A percentile compares a stretch with the other conserved stretches of the same genome.
phyloP scores from a whole-genome alignment of 2,888 invertebrate species.

The Amiota minor region DNA sequence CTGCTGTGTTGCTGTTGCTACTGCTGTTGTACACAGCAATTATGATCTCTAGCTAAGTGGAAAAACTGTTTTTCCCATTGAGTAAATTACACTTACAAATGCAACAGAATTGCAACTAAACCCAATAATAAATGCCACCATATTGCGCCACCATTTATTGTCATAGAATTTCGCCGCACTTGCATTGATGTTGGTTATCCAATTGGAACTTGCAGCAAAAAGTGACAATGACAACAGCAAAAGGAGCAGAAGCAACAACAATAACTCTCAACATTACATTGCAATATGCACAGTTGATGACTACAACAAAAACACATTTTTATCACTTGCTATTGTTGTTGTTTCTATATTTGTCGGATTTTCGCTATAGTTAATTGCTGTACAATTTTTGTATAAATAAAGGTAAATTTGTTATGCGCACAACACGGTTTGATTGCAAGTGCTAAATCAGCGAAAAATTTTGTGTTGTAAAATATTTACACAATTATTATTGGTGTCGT shows the following conservation, averaged over 20 bases:
- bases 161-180: background rate
- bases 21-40: conserved; percentile 37
- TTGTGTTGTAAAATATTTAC: conserved; percentile 26
- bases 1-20: background rate
- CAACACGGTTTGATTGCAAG: conserved; percentile 59
- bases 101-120: conserved; percentile 62
- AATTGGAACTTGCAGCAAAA: conserved; percentile 20
- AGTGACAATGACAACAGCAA: conserved; percentile 11
- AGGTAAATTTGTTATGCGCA: conserved; percentile 66
- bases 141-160: conserved; percentile 3
- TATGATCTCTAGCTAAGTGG: conserved; percentile 45
- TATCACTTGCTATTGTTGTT: background rate
- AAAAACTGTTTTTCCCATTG: conserved; percentile 54
- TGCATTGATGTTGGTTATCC: conserved; percentile 13
- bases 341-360: conserved; percentile 4
- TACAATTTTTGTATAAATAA: conserved; percentile 67
- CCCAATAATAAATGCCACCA: conserved; percentile 57
- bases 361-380: conserved; percentile 59
- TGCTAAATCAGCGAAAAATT: conserved; percentile 58
- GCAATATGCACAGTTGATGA: conserved; percentile 34
- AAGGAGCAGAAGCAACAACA: conserved; percentile 34
- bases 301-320: background rate
- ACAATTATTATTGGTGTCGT: background rate
- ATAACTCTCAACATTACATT: conserved; percentile 54
- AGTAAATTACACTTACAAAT: conserved; percentile 64